Percentiles rank a stretch among this genome's conserved stretches.
phyloP scores from a whole-genome alignment of 2,797 vertebrate genomes.

The Huso huso region DNA sequence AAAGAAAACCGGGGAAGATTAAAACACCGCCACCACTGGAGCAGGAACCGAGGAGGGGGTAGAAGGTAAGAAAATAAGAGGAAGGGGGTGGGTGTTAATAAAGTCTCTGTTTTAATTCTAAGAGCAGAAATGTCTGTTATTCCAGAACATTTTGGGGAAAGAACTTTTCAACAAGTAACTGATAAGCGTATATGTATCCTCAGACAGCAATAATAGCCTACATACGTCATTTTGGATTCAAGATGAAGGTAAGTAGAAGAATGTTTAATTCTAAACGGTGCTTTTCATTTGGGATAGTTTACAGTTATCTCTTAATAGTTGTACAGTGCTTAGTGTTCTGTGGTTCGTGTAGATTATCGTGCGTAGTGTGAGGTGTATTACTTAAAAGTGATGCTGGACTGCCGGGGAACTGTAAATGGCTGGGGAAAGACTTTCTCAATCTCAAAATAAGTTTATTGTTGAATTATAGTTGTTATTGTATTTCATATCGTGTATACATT shows the following conservation, averaged over 20 bases:
- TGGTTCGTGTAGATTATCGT: not conserved
- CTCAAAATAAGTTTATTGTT: no score
- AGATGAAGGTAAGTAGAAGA: no score
- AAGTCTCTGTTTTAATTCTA: constrained; percentile 40
- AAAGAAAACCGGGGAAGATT: constrained; percentile 47
- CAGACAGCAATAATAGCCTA: not conserved
- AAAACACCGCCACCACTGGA: constrained; percentile 53
- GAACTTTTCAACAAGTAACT: constrained; percentile 19
- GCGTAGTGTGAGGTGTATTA: no score
- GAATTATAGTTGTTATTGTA: no score
- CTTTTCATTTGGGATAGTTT: not conserved
- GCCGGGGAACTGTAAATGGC: no score
- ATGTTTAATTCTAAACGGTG: not conserved
- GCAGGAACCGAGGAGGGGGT: constrained; percentile 48
- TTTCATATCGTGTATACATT: no score
- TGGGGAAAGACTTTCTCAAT: no score
- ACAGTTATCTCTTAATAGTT: not conserved
- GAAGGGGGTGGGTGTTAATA: constrained; percentile 42
- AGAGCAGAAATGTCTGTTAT: constrained; percentile 30
- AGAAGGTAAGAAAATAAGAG: constrained; percentile 63
- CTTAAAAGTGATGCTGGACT: no score
- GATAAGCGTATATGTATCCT: not conserved
- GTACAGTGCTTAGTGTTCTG: not conserved
- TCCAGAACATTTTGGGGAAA: constrained; percentile 18
- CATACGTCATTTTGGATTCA: not conserved